phyloP scores from a whole-genome alignment of 2,113 vertebrate genomes.

The Coryphaenoides rupestris region DNA sequence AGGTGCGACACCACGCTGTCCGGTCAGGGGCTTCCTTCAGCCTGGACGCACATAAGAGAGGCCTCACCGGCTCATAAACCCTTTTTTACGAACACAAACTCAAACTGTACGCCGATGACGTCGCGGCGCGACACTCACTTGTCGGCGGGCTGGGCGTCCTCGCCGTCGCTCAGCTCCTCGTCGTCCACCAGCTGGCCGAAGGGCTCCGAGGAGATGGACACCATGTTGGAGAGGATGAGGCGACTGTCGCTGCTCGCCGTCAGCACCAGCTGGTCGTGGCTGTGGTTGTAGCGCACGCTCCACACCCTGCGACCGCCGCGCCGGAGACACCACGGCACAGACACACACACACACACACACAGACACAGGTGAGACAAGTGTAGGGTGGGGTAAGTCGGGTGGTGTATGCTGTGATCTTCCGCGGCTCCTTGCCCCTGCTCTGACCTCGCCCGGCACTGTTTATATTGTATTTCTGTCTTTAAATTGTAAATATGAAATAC shows the following conservation, averaged over 20 bases:
- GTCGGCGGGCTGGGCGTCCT: constrained; percentile 86
- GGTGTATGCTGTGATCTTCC: too few species aligned
- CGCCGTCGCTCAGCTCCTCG: constrained; percentile 90
- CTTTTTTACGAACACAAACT: neutral
- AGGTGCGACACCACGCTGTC: constrained; percentile 95
- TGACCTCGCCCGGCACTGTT: too few species aligned
- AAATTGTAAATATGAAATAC: too few species aligned
- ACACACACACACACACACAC: neutral
- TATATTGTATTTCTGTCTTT: too few species aligned
- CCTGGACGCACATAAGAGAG: constrained; percentile 53
- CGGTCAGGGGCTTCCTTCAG: constrained; percentile 87
- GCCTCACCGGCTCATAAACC: too few species aligned
- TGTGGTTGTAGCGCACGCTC: constrained; percentile 97
- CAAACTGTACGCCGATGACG: neutral
- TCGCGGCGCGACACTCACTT: constrained; percentile 74
- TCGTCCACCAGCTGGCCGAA: constrained; percentile 96
- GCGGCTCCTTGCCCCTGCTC: too few species aligned
- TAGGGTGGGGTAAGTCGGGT: too few species aligned
- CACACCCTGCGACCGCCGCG: constrained; percentile 80
- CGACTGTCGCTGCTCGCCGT: constrained; percentile 98
- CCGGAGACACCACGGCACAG: neutral
- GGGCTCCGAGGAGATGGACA: constrained; percentile 97
- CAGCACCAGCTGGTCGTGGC: constrained; percentile 94
- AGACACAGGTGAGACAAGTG: neutral
- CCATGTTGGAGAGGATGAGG: constrained; percentile 98